These are phyloP conservation scores for Charadrius vociferus DNA, from an alignment of 2,113 vertebrate genomes.

Conservation along the genomic window DNA sequence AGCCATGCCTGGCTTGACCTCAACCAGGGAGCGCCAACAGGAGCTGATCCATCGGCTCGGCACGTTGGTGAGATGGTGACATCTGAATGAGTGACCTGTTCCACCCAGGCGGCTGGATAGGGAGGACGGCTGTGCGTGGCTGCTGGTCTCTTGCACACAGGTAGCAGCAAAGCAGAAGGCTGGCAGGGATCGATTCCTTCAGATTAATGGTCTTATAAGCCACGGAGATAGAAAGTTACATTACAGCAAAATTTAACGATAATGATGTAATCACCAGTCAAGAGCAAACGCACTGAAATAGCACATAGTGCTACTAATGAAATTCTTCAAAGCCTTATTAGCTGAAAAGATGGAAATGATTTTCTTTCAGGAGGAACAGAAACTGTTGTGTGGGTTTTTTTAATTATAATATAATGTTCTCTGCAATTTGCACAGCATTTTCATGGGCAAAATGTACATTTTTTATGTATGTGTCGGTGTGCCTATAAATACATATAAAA, in stretches of 20 bases:
- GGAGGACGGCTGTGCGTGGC: rapidly evolving
- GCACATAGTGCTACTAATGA: neutral
- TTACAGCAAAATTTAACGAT: neutral
- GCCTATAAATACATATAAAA: neutral
- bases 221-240: neutral
- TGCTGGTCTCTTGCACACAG: neutral
- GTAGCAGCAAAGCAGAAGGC: neutral
- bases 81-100: rapidly evolving
- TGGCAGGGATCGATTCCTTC: neutral
- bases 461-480: neutral
- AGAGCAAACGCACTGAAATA: neutral
- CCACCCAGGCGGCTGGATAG: rapidly evolving
- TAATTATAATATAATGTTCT: neutral
- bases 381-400: neutral
- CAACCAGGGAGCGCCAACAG: rapidly evolving
- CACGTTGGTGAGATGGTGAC: rapidly evolving
- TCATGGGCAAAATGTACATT: neutral
- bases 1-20: neutral
- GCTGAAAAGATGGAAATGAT: neutral
- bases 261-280: constrained; percentile 7
- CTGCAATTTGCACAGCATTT: constrained; percentile 1
- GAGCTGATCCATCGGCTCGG: neutral
- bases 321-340: constrained; percentile 28
- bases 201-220: neutral
- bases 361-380: neutral